Conservation (phyloP, 2,888 invertebrate genomes). For the Thera britannica region DNA sequence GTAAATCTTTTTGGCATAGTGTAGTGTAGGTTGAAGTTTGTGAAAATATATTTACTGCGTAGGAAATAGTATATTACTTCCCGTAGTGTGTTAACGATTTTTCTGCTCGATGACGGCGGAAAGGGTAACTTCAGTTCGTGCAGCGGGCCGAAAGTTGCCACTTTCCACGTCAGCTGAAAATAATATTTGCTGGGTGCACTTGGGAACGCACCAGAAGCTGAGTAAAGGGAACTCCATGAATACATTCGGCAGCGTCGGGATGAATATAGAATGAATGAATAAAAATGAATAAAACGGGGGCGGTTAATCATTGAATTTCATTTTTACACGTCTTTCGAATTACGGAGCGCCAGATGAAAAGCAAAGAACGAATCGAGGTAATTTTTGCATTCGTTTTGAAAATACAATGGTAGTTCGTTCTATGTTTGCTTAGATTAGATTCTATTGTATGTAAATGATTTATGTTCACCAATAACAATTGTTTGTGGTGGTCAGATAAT, state of each 20-base stretch:
- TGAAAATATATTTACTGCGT: too few species aligned
- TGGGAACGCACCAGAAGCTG: constrained; percentile 31
- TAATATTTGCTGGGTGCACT: constrained; percentile 12
- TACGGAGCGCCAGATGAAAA: constrained; percentile 39
- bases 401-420: neutral
- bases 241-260: constrained; percentile 68
- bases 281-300: constrained; percentile 66
- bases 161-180: too few species aligned
- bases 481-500: too few species aligned
- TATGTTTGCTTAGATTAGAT: neutral
- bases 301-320: constrained; percentile 74
- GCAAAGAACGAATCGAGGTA: neutral
- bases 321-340: constrained; percentile 52
- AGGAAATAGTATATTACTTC: too few species aligned
- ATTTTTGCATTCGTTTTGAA: constrained; percentile 1
- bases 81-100: too few species aligned
- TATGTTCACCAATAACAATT: too few species aligned
- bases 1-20: too few species aligned
- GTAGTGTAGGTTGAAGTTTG: too few species aligned
- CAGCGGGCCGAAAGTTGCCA: too few species aligned
- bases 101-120: too few species aligned
- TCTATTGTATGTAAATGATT: neutral
- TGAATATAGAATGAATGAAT: constrained; percentile 78
- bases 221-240: constrained; percentile 66
- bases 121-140: too few species aligned